These are phyloP conservation scores for Marisa cornuarietis DNA, from an alignment of 1,140 invertebrate species.

Conservation along the genomic window DNA sequence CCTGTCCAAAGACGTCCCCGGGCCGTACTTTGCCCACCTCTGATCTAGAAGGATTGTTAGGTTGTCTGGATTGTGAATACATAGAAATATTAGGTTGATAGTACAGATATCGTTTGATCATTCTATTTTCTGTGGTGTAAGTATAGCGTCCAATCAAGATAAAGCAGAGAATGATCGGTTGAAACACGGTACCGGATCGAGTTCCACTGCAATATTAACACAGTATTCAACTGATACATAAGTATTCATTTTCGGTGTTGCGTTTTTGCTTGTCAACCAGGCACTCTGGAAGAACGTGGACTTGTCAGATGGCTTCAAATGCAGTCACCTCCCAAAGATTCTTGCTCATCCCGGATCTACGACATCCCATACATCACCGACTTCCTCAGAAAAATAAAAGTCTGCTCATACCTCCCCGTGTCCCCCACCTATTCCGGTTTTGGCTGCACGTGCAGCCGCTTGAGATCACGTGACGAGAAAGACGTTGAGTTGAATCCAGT, in stretches of 20 bases:
- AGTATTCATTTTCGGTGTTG: too few species aligned
- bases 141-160: not conserved
- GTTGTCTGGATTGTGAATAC: too few species aligned
- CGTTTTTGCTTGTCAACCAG: not conserved
- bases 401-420: not conserved
- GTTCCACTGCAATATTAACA: too few species aligned
- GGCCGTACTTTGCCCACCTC: too few species aligned
- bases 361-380: constrained; percentile 3
- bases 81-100: too few species aligned
- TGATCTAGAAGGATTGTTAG: too few species aligned
- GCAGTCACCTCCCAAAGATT: not conserved
- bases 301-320: constrained; percentile 48
- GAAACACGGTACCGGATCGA: too few species aligned
- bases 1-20: too few species aligned
- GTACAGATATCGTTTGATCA: too few species aligned
- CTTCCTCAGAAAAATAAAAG: not conserved
- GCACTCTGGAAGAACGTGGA: constrained; percentile 47
- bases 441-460: not conserved
- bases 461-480: not conserved
- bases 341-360: not conserved
- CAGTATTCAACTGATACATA: too few species aligned
- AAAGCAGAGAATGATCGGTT: not conserved
- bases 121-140: not conserved
- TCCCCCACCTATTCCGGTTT: not conserved
- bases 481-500: not conserved